Evolutionary conservation across 2,888 invertebrate species (phyloP).

Genomic region (Cylloceria caligata): DNA sequence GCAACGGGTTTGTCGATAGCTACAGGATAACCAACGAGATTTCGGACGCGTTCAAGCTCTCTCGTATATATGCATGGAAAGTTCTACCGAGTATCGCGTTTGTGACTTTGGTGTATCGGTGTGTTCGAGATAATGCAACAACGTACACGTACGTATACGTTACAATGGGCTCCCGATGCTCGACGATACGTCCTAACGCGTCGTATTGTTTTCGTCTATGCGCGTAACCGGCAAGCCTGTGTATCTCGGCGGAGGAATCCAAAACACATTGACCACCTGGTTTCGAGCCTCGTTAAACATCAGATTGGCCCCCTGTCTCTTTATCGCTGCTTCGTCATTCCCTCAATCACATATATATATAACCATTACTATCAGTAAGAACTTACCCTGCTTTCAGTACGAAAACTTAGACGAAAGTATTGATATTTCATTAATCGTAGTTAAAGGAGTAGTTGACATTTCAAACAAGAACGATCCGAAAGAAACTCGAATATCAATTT

Average conservation of each 20-base stretch:
- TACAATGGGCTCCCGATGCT: conserved; percentile 32
- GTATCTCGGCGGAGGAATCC: conserved; percentile 31
- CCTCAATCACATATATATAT: not conserved
- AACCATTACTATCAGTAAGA: too few relatives aligned
- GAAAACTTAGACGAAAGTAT: too few relatives aligned
- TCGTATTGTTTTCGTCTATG: conserved; percentile 51
- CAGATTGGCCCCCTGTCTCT: conserved; percentile 4
- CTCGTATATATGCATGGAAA: not conserved
- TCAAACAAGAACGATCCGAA: too few relatives aligned
- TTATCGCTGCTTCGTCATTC: not conserved
- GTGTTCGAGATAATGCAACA: conserved; percentile 36
- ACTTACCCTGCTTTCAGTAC: too few relatives aligned
- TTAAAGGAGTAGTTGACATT: too few relatives aligned
- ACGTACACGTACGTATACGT: conserved; percentile 11
- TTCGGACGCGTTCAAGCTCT: conserved; percentile 9
- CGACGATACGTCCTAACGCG: conserved; percentile 35
- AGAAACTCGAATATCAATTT: too few relatives aligned
- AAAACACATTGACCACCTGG: conserved; percentile 41
- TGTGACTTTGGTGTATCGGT: not conserved
- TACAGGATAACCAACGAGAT: not conserved
- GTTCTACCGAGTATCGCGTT: conserved; percentile 18
- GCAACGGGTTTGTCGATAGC: conserved; percentile 2
- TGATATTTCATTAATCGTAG: too few relatives aligned
- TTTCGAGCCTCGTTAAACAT: conserved; percentile 52
- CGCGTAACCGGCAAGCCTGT: not conserved